A percentile compares a stretch with the other conserved stretches of the same genome.
phyloP scores from a whole-genome alignment of 2,797 vertebrate genomes.

The Tympanoctomys barrerae region DNA sequence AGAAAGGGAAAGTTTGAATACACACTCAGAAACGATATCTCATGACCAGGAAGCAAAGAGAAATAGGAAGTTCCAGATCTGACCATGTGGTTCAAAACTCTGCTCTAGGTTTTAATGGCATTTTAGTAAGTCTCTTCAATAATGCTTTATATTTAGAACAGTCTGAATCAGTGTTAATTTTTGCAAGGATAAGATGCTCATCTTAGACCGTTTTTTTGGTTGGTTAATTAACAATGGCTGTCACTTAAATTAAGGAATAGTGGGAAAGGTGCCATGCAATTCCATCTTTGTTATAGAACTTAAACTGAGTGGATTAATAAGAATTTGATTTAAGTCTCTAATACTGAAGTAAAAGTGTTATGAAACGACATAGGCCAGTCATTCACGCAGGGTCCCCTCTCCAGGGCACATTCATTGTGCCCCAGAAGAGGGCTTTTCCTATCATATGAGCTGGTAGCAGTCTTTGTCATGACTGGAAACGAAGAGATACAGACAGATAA shows the following conservation, averaged over 20 bases:
- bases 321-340: conserved; percentile 15
- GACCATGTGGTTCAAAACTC: neutral
- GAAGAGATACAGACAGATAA: conserved; percentile 63
- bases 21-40: neutral
- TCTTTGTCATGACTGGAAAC: conserved; percentile 67
- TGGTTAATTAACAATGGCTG: neutral
- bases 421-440: conserved; percentile 36
- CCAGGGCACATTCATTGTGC: conserved; percentile 13
- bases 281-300: neutral
- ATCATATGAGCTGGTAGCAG: neutral
- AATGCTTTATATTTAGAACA: neutral
- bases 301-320: neutral
- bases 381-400: neutral
- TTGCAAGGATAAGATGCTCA: neutral
- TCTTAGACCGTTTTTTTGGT: neutral
- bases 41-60: neutral
- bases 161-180: neutral
- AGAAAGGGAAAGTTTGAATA: neutral
- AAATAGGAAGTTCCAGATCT: neutral
- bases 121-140: neutral
- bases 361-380: neutral
- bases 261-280: neutral
- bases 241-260: neutral
- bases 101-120: neutral
- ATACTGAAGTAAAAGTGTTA: neutral